Conservation (phyloP, 2,113 vertebrate species). For the Chloroceryle aenea region DNA sequence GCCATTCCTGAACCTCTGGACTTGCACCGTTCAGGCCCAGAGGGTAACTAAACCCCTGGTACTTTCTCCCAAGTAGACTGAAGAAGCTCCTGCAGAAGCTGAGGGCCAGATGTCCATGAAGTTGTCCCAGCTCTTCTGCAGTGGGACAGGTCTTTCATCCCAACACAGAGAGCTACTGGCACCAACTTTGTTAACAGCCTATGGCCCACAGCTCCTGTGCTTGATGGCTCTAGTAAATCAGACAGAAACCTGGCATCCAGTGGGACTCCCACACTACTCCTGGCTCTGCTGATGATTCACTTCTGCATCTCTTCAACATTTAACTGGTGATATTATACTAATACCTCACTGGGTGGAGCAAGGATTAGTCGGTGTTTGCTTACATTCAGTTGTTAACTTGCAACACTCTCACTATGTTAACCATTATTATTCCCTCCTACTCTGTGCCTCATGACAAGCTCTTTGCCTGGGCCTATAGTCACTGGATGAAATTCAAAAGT, state of each 20-base stretch:
- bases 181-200: not conserved
- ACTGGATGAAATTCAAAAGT: not conserved
- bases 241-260: not conserved
- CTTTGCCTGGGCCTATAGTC: not conserved
- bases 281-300: not conserved
- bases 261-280: not conserved
- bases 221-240: rapidly evolving
- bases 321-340: not conserved
- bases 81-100: not conserved
- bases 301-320: not conserved
- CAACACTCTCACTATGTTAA: not conserved
- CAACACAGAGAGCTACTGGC: not conserved
- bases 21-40: not conserved
- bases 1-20: not conserved
- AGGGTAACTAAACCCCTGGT: not conserved
- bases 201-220: not conserved
- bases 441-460: not conserved
- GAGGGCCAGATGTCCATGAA: not conserved
- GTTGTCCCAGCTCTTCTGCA: not conserved
- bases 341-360: not conserved
- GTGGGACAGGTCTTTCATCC: not conserved
- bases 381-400: not conserved
- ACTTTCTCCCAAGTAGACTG: not conserved
- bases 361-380: not conserved
- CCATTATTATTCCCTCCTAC: not conserved